These are phyloP conservation scores for Oscheius sp. DNA, from an alignment of 1,140 invertebrate species.

Conservation along the genomic window DNA sequence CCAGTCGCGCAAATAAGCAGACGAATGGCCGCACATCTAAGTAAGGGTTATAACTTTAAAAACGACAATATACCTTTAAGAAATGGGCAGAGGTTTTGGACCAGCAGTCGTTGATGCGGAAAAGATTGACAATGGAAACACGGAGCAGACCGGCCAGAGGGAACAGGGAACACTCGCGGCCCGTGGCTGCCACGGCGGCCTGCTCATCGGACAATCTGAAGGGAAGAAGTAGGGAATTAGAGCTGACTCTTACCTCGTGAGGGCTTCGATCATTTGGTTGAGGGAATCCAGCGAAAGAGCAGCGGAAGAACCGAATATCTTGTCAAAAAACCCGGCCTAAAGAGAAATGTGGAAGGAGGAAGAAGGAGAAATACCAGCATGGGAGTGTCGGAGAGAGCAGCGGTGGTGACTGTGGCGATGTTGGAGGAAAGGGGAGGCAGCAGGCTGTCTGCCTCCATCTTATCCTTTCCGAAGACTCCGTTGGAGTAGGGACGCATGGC, in stretches of 20 bases:
- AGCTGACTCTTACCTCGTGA: slow-evolving; percentile 3
- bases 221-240: background rate
- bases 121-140: slow-evolving; percentile 4
- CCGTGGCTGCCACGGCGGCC: slow-evolving; percentile 25
- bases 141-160: slow-evolving; percentile 15
- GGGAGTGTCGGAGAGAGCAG: slow-evolving; percentile 15
- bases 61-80: slow-evolving; percentile 6
- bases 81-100: slow-evolving; percentile 13
- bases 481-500: slow-evolving; percentile 29
- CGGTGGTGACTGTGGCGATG: slow-evolving; percentile 10
- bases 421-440: slow-evolving; percentile 1
- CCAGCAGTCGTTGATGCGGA: slow-evolving; percentile 18
- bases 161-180: slow-evolving; percentile 26
- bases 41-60: slow-evolving; percentile 5
- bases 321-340: slow-evolving; percentile 12
- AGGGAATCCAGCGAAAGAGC: slow-evolving; percentile 5
- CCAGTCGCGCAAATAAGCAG: slow-evolving; percentile 91
- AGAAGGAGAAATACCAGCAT: background rate
- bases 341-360: background rate
- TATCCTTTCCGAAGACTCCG: slow-evolving; percentile 21
- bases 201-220: slow-evolving; percentile 27
- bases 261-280: background rate
- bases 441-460: slow-evolving; percentile 6
- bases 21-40: slow-evolving; percentile 81
- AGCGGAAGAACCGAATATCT: background rate